These are phyloP conservation scores for Amphiprion clarkii DNA, from an alignment of 2,797 vertebrate genomes.

Conservation along the genomic window DNA sequence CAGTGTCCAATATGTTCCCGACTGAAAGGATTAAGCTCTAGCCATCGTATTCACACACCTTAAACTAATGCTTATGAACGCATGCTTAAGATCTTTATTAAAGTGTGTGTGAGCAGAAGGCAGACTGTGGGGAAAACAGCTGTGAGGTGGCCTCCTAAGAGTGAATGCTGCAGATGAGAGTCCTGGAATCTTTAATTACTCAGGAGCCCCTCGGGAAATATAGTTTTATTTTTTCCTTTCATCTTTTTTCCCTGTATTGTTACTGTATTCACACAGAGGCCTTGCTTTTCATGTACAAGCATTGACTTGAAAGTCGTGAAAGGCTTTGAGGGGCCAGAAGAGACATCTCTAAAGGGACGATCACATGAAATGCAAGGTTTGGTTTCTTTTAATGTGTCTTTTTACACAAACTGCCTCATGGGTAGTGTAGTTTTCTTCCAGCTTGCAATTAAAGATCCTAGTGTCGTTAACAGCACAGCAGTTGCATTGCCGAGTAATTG, in stretches of 20 bases:
- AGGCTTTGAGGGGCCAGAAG: constrained; percentile 31
- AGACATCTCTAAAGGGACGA: constrained; percentile 20
- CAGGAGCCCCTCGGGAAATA: constrained; percentile 63
- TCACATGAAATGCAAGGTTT: constrained; percentile 4
- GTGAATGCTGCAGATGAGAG: constrained; percentile 56
- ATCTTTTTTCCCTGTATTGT: constrained; percentile 40
- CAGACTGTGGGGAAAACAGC: constrained; percentile 60
- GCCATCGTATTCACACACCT: not conserved
- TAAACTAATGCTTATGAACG: constrained; percentile 27
- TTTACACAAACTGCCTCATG: constrained; percentile 40
- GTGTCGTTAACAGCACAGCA: constrained; percentile 32
- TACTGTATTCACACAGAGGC: constrained; percentile 29
- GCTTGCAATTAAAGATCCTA: constrained; percentile 23
- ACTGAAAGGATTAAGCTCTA: constrained; percentile 6
- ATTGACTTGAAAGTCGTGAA: constrained; percentile 34
- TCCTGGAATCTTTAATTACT: constrained; percentile 71
- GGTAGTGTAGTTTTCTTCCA: constrained; percentile 55
- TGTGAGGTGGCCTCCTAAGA: constrained; percentile 57
- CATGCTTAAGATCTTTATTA: constrained; percentile 43
- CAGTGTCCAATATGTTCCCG: constrained; percentile 10
- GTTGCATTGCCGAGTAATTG: constrained; percentile 50
- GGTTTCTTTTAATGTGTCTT: not conserved
- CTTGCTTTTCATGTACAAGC: constrained; percentile 32
- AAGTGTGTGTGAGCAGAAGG: constrained; percentile 50
- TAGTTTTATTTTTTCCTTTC: constrained; percentile 45